phyloP scores from a whole-genome alignment of 2,888 invertebrate species.

The Yponomeuta sedellus region DNA sequence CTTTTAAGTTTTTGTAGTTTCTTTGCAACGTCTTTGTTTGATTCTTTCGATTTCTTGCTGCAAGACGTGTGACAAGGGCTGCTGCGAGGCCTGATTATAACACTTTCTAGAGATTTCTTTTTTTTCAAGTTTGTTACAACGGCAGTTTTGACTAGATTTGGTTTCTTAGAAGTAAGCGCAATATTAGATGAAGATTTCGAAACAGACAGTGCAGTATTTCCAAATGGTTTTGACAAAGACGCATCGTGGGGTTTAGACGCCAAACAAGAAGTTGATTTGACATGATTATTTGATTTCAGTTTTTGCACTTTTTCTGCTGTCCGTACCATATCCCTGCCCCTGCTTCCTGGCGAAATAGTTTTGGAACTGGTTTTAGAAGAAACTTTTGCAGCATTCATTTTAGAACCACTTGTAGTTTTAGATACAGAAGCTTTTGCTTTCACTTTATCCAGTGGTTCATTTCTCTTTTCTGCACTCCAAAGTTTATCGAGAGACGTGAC shows the following conservation, averaged over 20 bases:
- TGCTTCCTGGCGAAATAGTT: conserved; percentile 39
- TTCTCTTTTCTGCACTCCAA: conserved; percentile 68
- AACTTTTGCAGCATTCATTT: conserved; percentile 25
- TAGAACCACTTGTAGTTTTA: conserved; percentile 28
- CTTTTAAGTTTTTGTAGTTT: conserved; percentile 39
- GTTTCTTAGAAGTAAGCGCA: conserved; percentile 38
- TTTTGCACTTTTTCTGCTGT: conserved; percentile 66
- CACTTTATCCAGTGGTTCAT: conserved; percentile 56
- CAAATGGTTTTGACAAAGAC: conserved; percentile 31
- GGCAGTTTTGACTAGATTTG: conserved; percentile 53
- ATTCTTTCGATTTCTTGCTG: conserved; percentile 55
- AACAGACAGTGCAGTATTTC: conserved; percentile 34
- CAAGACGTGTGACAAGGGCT: conserved; percentile 54
- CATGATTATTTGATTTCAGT: conserved; percentile 48
- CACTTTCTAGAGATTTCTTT: conserved; percentile 39
- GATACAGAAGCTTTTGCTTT: conserved; percentile 43
- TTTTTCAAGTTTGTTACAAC: conserved; percentile 59
- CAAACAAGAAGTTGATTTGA: conserved; percentile 54
- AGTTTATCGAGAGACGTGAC: conserved; percentile 75
- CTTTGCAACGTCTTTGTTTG: conserved; percentile 41
- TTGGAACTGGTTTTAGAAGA: conserved; percentile 28
- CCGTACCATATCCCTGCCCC: conserved; percentile 65
- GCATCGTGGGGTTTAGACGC: conserved; percentile 38
- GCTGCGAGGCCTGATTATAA: conserved; percentile 47
- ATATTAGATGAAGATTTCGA: conserved; percentile 56